Conservation (phyloP, 2,113 vertebrate genomes). For the Mirza zaza region DNA sequence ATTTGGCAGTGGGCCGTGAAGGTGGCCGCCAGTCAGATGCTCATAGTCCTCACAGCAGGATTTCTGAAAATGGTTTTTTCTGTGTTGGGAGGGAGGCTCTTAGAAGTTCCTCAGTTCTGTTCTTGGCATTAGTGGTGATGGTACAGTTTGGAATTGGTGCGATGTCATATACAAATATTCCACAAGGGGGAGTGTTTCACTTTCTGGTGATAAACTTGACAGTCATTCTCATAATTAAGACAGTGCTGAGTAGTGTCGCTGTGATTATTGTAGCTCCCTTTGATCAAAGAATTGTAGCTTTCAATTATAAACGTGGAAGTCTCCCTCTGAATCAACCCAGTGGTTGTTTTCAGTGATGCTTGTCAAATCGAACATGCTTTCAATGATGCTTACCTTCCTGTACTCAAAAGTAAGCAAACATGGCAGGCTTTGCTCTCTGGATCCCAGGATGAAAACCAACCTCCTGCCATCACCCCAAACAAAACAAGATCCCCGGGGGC, state of each 20-base stretch:
- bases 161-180: background rate
- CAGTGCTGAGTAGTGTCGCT: background rate
- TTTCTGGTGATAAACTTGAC: background rate
- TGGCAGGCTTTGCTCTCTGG: background rate
- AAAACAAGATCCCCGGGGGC: background rate
- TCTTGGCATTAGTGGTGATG: background rate
- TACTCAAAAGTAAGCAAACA: background rate
- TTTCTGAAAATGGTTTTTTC: background rate
- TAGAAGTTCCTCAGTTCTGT: background rate
- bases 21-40: accelerated
- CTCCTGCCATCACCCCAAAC: background rate
- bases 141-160: background rate
- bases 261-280: background rate
- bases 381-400: background rate
- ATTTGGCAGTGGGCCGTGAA: accelerated
- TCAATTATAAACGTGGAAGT: background rate
- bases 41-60: background rate
- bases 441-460: background rate
- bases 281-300: background rate
- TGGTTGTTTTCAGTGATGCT: background rate
- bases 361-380: background rate
- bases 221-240: background rate
- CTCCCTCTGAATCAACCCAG: background rate
- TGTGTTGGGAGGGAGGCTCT: background rate
- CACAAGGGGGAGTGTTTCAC: background rate